These are phyloP conservation scores for Terebella lapidaria DNA, from an alignment of 2,888 invertebrate species.

Conservation along the genomic window DNA sequence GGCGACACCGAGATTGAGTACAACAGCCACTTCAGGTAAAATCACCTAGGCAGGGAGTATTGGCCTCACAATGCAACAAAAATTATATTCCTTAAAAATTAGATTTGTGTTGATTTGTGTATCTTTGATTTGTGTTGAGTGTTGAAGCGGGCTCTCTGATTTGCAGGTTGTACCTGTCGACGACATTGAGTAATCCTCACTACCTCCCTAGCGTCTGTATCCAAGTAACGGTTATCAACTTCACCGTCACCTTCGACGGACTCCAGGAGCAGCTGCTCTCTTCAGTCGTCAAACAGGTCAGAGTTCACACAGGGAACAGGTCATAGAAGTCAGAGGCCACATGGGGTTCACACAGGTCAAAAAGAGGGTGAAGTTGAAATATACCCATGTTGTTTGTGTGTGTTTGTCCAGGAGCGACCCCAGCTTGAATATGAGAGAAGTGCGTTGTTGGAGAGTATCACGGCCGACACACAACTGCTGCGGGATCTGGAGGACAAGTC, in stretches of 20 bases:
- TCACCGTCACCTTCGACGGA: constrained; percentile 52
- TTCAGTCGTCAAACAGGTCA: constrained; percentile 50
- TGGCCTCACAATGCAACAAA: too few relatives aligned
- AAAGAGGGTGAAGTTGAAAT: too few relatives aligned
- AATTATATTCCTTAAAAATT: neutral
- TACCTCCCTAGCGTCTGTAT: constrained; percentile 50
- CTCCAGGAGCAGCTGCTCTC: constrained; percentile 52
- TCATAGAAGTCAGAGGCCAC: neutral
- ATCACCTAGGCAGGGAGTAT: too few relatives aligned
- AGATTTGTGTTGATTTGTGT: neutral
- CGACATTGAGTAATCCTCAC: constrained; percentile 50
- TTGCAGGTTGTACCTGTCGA: constrained; percentile 48
- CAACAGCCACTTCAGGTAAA: constrained; percentile 50
- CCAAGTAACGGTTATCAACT: constrained; percentile 52
- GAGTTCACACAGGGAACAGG: neutral
- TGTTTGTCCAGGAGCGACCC: constrained; percentile 47
- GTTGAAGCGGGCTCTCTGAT: too few relatives aligned
- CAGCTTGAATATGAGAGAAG: constrained; percentile 43
- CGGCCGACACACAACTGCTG: constrained; percentile 42
- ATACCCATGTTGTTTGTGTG: too few relatives aligned
- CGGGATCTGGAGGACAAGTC: constrained; percentile 50
- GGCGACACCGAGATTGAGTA: constrained; percentile 54
- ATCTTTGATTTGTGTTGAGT: neutral
- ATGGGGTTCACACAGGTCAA: too few relatives aligned
- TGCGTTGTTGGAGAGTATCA: constrained; percentile 43